These are phyloP conservation scores for Gambusia yucatana DNA, from an alignment of 2,797 vertebrate genomes.

Conservation along the genomic window DNA sequence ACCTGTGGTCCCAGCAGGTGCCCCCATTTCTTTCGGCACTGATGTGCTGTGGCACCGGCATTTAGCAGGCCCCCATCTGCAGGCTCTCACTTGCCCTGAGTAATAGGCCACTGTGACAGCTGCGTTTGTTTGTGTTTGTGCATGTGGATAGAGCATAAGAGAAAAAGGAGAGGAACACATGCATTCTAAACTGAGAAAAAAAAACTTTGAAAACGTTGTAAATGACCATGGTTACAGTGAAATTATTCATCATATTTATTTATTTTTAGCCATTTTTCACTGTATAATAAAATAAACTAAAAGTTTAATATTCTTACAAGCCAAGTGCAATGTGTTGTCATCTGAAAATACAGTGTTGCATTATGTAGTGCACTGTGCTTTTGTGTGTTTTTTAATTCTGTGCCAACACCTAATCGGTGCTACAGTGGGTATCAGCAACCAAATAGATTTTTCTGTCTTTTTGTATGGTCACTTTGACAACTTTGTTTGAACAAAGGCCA, in stretches of 20 bases:
- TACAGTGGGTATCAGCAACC: slow-evolving; percentile 36
- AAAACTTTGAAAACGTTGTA: slow-evolving; percentile 22
- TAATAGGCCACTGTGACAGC: slow-evolving; percentile 77
- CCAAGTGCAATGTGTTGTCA: background rate
- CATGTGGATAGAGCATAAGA: slow-evolving; percentile 35
- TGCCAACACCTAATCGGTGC: slow-evolving; percentile 28
- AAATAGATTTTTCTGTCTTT: slow-evolving; percentile 50
- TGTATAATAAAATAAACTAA: background rate
- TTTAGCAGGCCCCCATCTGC: slow-evolving; percentile 77
- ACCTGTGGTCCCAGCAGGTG: slow-evolving; percentile 79
- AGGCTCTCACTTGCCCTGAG: slow-evolving; percentile 74
- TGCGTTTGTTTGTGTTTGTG: slow-evolving; percentile 70
- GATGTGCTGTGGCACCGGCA: slow-evolving; percentile 77
- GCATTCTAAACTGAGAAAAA: slow-evolving; percentile 28
- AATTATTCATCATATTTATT: slow-evolving; percentile 6
- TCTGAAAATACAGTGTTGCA: slow-evolving; percentile 3
- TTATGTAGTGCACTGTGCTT: slow-evolving; percentile 16
- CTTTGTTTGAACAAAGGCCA: slow-evolving; percentile 30
- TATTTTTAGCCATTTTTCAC: background rate
- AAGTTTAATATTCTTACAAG: background rate
- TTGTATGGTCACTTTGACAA: slow-evolving; percentile 58
- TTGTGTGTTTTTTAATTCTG: slow-evolving; percentile 18
- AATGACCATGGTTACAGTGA: slow-evolving; percentile 14
- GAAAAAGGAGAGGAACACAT: slow-evolving; percentile 15
- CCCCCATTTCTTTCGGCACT: slow-evolving; percentile 61